Evolutionary conservation across 2,888 invertebrate genomes (phyloP), one percentile per base, ranked within the genome.

Genomic region (Lagria hirta): DNA sequence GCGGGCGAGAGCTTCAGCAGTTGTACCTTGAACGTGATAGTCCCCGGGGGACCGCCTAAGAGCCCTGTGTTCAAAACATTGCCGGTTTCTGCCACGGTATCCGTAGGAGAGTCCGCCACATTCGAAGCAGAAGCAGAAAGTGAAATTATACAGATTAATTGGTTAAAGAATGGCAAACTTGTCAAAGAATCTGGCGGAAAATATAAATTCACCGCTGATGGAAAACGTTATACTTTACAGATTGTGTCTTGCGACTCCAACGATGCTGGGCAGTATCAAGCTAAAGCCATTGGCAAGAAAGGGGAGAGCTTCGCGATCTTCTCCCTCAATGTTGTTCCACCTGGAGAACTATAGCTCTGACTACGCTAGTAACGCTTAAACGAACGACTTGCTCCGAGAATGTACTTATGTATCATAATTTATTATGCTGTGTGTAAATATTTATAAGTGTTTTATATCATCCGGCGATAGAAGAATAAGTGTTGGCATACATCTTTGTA

Each of bases 1-100:
- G 85, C 85, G 34, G 94, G 93, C 52, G 94, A 93, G 73, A 88
- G 90, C 54, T 93, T 93, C 79, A 92, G 92, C 66, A 89, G 89
- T 58, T 93, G 94, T 73, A 85, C 91, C 52, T 79, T 96, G 47
- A 83, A 85, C 61, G 93, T 95, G 44, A 69, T 80, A 44, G 93
- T 93, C 55, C 88, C 93, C 22, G 92, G 89, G 48, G 94, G 95
- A 73, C 81, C 85, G 60, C 79, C 84, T 35, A 82, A 86, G 68
- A 82, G 84, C 68, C 93, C 94, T 56, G 83, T 83, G 68, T 94
- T 91, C 81, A 79, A 79, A 67, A 85, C 84, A 78, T 96, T 90
- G 84, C 96, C 96, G 49, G 79, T 80, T 64, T 95, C 95, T 60
- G 81, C 84, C 68, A 93, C 91, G 54, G 81, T 90, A 59, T 80